Base-by-base conservation (phyloP, 1,140 invertebrate genomes). In the Helicoverpa zea region DNA sequence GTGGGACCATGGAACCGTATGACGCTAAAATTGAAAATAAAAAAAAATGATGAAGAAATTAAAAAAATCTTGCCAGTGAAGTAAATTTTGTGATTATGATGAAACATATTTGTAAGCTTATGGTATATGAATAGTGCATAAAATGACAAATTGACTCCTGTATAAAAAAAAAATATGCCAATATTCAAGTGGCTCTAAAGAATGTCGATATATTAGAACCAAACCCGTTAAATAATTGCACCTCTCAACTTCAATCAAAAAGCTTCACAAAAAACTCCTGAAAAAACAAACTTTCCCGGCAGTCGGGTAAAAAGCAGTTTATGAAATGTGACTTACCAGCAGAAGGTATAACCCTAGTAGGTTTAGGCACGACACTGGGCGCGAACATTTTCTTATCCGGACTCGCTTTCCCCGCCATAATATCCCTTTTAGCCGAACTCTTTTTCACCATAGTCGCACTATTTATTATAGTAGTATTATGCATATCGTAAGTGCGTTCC, bases 401-500 rank as follows among this genome's bases (percentile, higher is more conserved):
- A 64, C 86, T 91, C 10, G 54, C 54, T 49, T 89, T 92, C 0
- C 80, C 81, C 2, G 88, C 84, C 76, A 94, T 83, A 23, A 93
- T 93, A 35, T 94, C 93, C 52, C 92, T 86, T 78, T 93, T 94
- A 0, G 89, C 88, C 7, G 84, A 81, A 0, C 59, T 78, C 66
- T 90, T 92, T 72, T 90, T 93, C 0, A 90, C 83, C 61, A 91
- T 83, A 0, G 91, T 94, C 1, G 87, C 91, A 52, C 83, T 92
- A 75, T 94, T 94, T 47, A 94, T 90, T 4, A 92, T 88, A 0
- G 92, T 93, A 0, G 88, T 85, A 13, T 93, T 92, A 56, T 88
- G 84, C 85, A 90, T 83, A 43, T 92, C 87, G 49, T 89, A 92
- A 1, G 90, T 91, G 58, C 85, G 83, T 51, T 91, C 90, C 88